Evolutionary conservation across 2,888 invertebrate genomes (phyloP).

Genomic region (Noctua janthina): DNA sequence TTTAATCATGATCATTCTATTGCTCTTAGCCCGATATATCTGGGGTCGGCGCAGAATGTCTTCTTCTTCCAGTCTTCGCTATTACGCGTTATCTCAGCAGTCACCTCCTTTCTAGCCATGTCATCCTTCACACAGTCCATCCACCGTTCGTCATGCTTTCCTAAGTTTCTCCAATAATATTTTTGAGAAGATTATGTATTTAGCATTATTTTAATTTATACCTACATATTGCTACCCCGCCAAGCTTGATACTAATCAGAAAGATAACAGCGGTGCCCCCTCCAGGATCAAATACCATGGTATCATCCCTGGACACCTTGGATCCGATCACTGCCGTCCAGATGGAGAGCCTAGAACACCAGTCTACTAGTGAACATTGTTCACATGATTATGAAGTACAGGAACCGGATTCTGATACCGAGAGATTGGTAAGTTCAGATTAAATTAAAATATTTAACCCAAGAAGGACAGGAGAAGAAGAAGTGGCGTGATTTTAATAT

Average conservation of each 20-base stretch:
- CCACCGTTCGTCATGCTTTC: background rate
- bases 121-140: too few relatives aligned
- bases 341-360: conserved; percentile 87
- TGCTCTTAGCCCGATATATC: background rate
- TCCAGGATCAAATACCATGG: conserved; percentile 95
- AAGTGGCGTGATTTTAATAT: conserved; percentile 6
- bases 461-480: background rate
- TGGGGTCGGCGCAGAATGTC: background rate
- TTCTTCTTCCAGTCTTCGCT: background rate
- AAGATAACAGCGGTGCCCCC: conserved; percentile 89
- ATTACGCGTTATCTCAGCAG: background rate
- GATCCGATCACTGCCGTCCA: conserved; percentile 90
- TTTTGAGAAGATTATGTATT: conserved; percentile 17
- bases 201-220: conserved; percentile 50
- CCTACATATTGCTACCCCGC: conserved; percentile 77
- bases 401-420: conserved; percentile 88
- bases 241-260: conserved; percentile 88
- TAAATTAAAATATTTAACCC: background rate
- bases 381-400: conserved; percentile 87
- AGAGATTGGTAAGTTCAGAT: conserved; percentile 82
- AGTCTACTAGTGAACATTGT: conserved; percentile 86
- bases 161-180: background rate
- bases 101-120: background rate
- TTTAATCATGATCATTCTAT: background rate
- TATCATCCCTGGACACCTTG: conserved; percentile 93